Base-by-base conservation (phyloP, 2,888 invertebrate species). In the Metalampra italica region DNA sequence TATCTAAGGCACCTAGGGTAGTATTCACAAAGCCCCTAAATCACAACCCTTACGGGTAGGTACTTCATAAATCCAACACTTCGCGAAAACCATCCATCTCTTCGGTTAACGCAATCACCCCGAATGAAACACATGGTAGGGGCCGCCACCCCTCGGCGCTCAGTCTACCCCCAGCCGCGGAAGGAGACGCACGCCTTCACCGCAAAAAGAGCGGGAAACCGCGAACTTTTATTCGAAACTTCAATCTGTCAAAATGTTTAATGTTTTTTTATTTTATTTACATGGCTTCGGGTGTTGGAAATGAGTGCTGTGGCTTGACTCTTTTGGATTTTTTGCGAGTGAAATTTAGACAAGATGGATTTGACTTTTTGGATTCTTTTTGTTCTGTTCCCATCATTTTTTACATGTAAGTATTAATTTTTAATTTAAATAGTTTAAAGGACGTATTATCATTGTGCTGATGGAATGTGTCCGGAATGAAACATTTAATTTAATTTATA, bases 271-370 rank as follows among this genome's bases (percentile, higher is more conserved):
- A 12, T 11, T 41, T 41, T 29, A 41, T 15, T 11, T 4, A 22
- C 3, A 41, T 41, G n/a, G n/a, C 29, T 41, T 22, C n/a, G 13
- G 13, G 13, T 13, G 41, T 9, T 29, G 4, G 1, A 2, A 22
- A 29, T 15, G 5, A 29, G 41, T 41, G 29, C 29, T 56, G 57
- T 49, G 46, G 45, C 51, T 46, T 22, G 47, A 50, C 45, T 55
- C 46, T 42, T 43, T 49, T 42, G 48, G 46, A 56, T 49, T 45
- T 47, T 45, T 49, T 52, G 41, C 0, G 14, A 39, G 14, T 41
- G 22, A 38, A 22, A 42, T 9, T 32, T 43, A 34, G 9, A 30
- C 41, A 45, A 66, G 64, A 78, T 78, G 78, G 72, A 77, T 74
- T 64, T 61, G 51, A 56, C 45, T 46, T 56, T 60, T 50, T 65